Evolutionary conservation across 2,113 vertebrate species (phyloP).

Genomic region (Pterophyllum scalare): DNA sequence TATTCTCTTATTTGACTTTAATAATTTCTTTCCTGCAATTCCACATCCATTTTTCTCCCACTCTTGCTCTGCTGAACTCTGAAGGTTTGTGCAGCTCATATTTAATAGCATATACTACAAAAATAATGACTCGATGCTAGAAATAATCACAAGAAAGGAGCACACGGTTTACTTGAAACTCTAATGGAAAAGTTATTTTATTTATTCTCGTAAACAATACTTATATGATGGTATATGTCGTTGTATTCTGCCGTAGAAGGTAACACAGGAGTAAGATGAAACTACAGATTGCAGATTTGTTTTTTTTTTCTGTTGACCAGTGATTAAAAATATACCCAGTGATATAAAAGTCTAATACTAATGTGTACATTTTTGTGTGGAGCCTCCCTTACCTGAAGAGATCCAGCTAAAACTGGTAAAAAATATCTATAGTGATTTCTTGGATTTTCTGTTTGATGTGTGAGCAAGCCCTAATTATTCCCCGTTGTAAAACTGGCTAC

Average conservation of each 20-base stretch:
- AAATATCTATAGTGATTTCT: neutral
- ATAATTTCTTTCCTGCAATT: neutral
- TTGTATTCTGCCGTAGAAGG: neutral
- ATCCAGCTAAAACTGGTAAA: neutral
- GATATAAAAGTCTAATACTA: neutral
- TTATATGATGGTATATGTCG: neutral
- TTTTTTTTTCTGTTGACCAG: neutral
- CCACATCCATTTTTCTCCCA: conserved; percentile 1
- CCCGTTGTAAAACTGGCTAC: neutral
- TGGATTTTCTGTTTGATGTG: neutral
- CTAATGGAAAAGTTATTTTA: neutral
- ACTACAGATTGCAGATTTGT: neutral
- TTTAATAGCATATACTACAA: conserved; percentile 16
- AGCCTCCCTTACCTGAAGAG: neutral
- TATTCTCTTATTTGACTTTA: neutral
- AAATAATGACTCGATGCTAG: conserved; percentile 26
- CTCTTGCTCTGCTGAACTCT: conserved; percentile 3
- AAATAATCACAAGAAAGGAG: conserved; percentile 5
- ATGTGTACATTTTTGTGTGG: neutral
- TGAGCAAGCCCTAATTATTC: neutral
- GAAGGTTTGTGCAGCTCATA: neutral
- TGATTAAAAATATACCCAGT: neutral
- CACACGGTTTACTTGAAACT: neutral
- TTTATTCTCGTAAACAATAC: neutral
- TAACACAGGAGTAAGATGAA: neutral